These are phyloP conservation scores for Oreochromis aureus DNA, from an alignment of 2,113 vertebrate species.

Conservation along the genomic window DNA sequence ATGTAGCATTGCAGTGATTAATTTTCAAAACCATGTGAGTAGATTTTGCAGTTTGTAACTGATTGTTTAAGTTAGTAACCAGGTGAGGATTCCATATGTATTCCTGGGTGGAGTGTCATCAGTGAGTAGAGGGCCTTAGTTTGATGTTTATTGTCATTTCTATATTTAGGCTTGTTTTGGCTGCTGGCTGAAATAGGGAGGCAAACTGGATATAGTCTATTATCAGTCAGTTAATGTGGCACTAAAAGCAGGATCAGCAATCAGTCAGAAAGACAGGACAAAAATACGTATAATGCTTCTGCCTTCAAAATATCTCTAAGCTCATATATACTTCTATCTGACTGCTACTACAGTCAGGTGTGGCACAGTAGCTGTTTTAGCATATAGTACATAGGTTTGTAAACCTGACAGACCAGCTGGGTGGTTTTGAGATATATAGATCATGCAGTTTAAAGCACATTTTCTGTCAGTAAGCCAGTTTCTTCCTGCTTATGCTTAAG, in stretches of 20 bases:
- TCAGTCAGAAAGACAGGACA: neutral
- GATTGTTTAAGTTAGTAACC: neutral
- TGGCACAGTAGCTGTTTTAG: neutral
- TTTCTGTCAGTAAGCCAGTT: neutral
- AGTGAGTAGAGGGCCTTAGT: neutral
- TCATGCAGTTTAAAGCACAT: neutral
- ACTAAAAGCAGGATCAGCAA: neutral
- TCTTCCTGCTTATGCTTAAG: neutral
- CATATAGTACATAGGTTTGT: neutral
- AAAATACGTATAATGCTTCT: neutral
- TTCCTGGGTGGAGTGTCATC: neutral
- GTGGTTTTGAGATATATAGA: neutral
- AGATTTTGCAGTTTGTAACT: neutral
- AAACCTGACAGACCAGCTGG: conserved; percentile 45
- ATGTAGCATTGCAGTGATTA: neutral
- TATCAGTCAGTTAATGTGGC: neutral
- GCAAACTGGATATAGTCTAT: neutral
- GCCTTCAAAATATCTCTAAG: neutral
- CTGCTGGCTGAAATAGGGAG: neutral
- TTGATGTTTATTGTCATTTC: neutral
- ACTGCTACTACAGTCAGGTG: neutral
- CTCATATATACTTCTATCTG: neutral
- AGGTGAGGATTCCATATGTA: neutral
- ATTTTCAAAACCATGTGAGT: neutral
- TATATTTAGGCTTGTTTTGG: neutral